phyloP scores from a whole-genome alignment of 2,888 invertebrate species.

The Acrobasis consociella region DNA sequence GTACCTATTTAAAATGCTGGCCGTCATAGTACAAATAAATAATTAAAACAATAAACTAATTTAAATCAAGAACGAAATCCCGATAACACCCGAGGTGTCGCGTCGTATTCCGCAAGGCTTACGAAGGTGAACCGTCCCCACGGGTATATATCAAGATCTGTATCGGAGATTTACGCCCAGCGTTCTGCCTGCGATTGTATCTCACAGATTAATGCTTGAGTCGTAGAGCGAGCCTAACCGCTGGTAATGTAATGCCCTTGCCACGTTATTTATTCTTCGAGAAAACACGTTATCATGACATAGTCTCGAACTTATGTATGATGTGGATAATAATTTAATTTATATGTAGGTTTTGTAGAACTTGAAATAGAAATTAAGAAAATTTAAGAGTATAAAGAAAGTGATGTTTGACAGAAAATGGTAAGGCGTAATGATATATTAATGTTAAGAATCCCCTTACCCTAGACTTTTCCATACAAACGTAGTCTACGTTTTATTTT shows the following conservation, averaged over 20 bases:
- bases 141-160: constrained; percentile 66
- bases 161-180: constrained; percentile 75
- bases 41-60: constrained; percentile 11
- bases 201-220: constrained; percentile 72
- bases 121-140: constrained; percentile 45
- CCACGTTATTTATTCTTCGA: constrained; percentile 49
- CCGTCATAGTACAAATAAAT: background rate
- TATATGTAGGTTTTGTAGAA: no score
- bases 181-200: constrained; percentile 67
- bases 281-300: constrained; percentile 29
- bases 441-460: no score
- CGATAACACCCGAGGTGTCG: constrained; percentile 34
- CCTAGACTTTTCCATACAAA: no score
- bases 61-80: constrained; percentile 14
- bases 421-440: no score
- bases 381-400: no score
- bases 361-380: no score
- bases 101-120: constrained; percentile 40
- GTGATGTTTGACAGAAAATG: no score
- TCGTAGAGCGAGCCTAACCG: constrained; percentile 48
- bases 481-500: no score
- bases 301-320: constrained; percentile 35
- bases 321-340: background rate
- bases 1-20: background rate
- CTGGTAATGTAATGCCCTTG: constrained; percentile 59